Conservation (phyloP, 1,140 invertebrate genomes). For the Lerema accius region DNA sequence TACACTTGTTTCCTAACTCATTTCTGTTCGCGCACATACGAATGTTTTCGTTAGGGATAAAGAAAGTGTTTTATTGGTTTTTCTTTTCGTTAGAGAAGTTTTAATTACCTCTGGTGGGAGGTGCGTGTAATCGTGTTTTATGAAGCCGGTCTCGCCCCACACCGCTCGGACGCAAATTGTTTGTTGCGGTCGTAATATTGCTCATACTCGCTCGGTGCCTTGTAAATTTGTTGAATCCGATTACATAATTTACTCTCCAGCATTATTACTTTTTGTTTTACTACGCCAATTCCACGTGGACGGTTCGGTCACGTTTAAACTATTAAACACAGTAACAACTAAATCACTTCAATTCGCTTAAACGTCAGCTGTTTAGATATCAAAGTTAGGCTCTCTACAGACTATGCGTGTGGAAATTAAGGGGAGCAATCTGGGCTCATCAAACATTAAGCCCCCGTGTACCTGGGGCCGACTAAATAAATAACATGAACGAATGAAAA, state of each 20-base stretch:
- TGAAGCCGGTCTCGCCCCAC: constrained; percentile 48
- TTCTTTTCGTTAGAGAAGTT: constrained; percentile 69
- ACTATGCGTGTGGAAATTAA: constrained; percentile 66
- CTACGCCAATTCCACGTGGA: constrained; percentile 15
- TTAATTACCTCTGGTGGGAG: constrained; percentile 61
- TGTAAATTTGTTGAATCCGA: constrained; percentile 54
- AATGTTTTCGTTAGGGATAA: constrained; percentile 49
- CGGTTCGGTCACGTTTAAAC: constrained; percentile 6
- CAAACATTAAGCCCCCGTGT: constrained; percentile 73
- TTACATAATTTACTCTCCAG: constrained; percentile 49
- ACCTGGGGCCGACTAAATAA: constrained; percentile 76
- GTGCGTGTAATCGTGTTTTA: constrained; percentile 57
- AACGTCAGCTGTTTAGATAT: constrained; percentile 44
- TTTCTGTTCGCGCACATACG: constrained; percentile 56
- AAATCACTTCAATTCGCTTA: constrained; percentile 56
- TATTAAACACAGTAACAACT: constrained; percentile 26
- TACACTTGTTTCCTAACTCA: constrained; percentile 47
- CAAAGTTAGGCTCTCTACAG: constrained; percentile 43
- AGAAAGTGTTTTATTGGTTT: constrained; percentile 69
- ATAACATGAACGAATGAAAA: constrained; percentile 77
- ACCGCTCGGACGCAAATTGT: constrained; percentile 60
- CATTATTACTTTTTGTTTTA: constrained; percentile 41
- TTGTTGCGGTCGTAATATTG: constrained; percentile 68
- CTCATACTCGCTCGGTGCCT: constrained; percentile 47
- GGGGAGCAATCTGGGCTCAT: constrained; percentile 70